Evolutionary conservation across 2,888 invertebrate genomes (phyloP), one percentile per base, ranked within the genome.

Genomic region (Sarcophaga variegata): DNA sequence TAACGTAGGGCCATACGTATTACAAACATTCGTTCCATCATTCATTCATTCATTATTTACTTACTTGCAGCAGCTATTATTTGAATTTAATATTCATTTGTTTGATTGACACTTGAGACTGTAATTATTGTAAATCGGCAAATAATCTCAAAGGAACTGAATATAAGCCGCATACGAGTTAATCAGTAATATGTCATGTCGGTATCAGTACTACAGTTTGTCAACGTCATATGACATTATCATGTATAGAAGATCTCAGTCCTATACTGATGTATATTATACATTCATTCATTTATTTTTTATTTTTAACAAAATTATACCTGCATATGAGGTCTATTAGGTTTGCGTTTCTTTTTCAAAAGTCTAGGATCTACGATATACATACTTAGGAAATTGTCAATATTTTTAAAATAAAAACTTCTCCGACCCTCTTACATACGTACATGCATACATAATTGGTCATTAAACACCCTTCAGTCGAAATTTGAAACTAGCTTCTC

Each of bases 161-260:
- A n/a, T 17, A 62, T n/a, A 69, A 10, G 49, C 62, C 62, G 47
- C 67, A 81, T 54, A 17, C 12, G 17, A 54, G 54, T 81, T 62
- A 62, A 75, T 62, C 20, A 62, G 60, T 37, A 37, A 37, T 37
- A 67, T 71, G 64, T 64, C 69, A 78, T 69, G 17, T 59, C 66
- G 72, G 59, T 81, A 71, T 66, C 27, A 74, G 14, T 62, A 62
- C 20, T 17, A 45, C 11, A 82, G 45, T 76, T 76, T 82, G 76
- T 76, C 64, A 66, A 47, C 71, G 25, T 64, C 10, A 27, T 17
- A 6, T 17, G 70, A 47, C 64, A 47, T 66, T 71, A 77, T 77
- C 70, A 47, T 27, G 59, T 12, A 6, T 66, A 17, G 2, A 54
- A 54, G 17, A 54, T 54, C 17, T 54, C 2, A 54, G 54, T 54